Percentiles rank a stretch among this genome's conserved stretches.
Evolutionary conservation across 2,888 invertebrate species (phyloP).

Genomic region (Macrostomum cliftonense): DNA sequence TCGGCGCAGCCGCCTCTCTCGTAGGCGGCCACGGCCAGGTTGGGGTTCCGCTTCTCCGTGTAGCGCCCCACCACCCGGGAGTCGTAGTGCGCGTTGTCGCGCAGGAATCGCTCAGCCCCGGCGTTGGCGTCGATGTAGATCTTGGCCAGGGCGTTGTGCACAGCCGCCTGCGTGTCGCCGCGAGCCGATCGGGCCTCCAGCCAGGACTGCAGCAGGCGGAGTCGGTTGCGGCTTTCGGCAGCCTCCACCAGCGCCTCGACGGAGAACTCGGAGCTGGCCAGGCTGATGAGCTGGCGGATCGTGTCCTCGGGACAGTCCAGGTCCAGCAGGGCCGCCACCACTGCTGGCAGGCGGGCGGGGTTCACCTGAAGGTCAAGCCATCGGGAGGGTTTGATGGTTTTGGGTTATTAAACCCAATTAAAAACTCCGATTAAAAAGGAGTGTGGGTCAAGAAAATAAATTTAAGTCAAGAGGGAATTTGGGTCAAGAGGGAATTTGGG

Average conservation of each 20-base stretch:
- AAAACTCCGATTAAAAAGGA: too few relatives aligned
- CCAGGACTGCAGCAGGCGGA: constrained; percentile 87
- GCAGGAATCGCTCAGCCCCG: constrained; percentile 76
- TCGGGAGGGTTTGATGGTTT: too few relatives aligned
- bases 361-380: constrained; percentile 51
- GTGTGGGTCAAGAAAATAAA: too few relatives aligned
- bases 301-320: constrained; percentile 97
- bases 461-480: too few relatives aligned
- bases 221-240: constrained; percentile 46
- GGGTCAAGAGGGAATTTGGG: too few relatives aligned
- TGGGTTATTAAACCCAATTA: too few relatives aligned
- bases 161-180: constrained; percentile 84
- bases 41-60: constrained; percentile 49
- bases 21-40: not conserved
- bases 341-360: constrained; percentile 87
- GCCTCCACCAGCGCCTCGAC: constrained; percentile 96
- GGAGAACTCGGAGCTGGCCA: constrained; percentile 91
- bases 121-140: constrained; percentile 99
- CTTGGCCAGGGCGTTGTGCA: constrained; percentile 95
- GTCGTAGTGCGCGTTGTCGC: constrained; percentile 68
- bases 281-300: constrained; percentile 90
- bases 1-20: not conserved
- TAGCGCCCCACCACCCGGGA: constrained; percentile 67
- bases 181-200: constrained; percentile 89
- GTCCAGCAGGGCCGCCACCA: constrained; percentile 85